Evolutionary conservation across 2,888 invertebrate species (phyloP).

Genomic region (Venusia cambrica): DNA sequence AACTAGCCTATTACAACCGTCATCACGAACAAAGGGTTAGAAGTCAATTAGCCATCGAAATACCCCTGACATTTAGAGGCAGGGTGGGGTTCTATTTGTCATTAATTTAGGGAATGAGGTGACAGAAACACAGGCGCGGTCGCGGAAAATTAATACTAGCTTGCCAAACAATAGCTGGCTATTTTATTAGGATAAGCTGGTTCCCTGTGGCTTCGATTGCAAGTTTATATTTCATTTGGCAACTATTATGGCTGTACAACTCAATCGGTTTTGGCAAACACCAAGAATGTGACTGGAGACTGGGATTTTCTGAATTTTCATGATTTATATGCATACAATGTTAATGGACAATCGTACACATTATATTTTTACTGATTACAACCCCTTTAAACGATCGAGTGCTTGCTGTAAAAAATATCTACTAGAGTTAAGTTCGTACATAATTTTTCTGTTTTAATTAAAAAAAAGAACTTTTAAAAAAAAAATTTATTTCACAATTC

Average conservation of each 20-base stretch:
- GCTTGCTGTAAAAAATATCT: too few species aligned
- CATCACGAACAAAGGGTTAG: conserved; percentile 64
- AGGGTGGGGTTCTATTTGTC: conserved; percentile 69
- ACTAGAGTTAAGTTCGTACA: too few species aligned
- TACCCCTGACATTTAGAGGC: conserved; percentile 64
- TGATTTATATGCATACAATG: too few species aligned
- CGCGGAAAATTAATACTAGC: conserved; percentile 65
- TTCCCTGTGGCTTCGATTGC: conserved; percentile 11
- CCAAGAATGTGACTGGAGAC: too few species aligned
- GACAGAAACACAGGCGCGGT: conserved; percentile 71
- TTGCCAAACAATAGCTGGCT: conserved; percentile 16
- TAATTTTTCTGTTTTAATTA: too few species aligned
- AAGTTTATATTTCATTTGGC: background rate
- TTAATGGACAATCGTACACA: too few species aligned
- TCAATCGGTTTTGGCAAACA: too few species aligned
- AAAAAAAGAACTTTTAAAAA: too few species aligned
- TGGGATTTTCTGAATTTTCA: too few species aligned
- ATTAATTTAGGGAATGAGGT: conserved; percentile 77
- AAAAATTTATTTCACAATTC: too few species aligned
- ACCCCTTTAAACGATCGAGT: too few species aligned
- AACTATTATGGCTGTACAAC: background rate
- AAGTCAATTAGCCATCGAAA: conserved; percentile 74
- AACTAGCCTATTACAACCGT: conserved; percentile 54
- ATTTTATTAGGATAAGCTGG: conserved; percentile 20
- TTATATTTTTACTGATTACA: too few species aligned